Conservation (phyloP, 2,113 vertebrate species). For the Campylomormyrus numenius region DNA sequence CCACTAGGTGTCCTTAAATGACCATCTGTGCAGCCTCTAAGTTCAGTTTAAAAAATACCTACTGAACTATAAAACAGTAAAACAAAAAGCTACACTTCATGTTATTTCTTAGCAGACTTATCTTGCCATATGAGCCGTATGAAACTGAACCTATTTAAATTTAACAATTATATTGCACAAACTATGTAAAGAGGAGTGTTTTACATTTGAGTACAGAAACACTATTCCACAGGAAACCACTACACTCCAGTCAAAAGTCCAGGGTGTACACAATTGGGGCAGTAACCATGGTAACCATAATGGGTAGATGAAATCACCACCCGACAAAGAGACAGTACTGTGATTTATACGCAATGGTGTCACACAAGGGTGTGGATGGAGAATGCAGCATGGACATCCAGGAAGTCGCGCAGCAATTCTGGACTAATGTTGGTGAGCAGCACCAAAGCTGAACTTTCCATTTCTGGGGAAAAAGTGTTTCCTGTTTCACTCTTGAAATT, state of each 20-base stretch:
- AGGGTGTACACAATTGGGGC: background rate
- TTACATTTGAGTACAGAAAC: background rate
- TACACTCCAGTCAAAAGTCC: background rate
- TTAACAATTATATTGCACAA: background rate
- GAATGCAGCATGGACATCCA: background rate
- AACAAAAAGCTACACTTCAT: background rate
- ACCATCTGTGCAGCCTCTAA: background rate
- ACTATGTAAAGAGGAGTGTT: background rate
- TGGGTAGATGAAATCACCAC: background rate
- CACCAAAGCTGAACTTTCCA: background rate
- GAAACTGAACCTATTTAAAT: background rate
- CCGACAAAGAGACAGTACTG: background rate
- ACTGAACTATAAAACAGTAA: background rate
- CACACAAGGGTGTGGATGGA: background rate
- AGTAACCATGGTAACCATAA: background rate
- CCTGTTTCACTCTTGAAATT: background rate
- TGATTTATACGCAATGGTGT: background rate
- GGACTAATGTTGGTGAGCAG: background rate
- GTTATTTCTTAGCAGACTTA: background rate
- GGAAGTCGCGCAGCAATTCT: background rate
- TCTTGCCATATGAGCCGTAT: background rate
- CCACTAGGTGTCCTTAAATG: conserved; percentile 17
- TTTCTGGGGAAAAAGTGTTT: background rate
- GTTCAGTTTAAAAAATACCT: background rate
- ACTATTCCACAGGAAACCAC: background rate